phyloP scores from a whole-genome alignment of 2,113 vertebrate species.

The Mohoua ochrocephala region DNA sequence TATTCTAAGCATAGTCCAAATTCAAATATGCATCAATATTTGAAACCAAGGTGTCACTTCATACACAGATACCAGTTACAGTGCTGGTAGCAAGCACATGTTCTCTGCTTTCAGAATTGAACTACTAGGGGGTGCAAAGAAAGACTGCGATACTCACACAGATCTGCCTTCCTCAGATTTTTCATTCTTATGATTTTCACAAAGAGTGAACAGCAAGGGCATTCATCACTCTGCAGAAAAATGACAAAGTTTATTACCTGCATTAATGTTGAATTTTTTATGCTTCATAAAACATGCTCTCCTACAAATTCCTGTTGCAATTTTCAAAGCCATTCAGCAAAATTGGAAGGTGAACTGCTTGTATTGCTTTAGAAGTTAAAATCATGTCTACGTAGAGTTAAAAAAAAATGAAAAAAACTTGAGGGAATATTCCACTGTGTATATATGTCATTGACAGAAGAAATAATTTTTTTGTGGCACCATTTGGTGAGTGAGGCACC shows the following conservation, averaged over 20 bases:
- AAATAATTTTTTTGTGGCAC: neutral
- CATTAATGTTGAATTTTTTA: neutral
- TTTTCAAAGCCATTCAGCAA: neutral
- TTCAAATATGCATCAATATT: neutral
- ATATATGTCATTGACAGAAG: neutral
- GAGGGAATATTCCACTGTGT: neutral
- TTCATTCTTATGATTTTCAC: slow-evolving; percentile 54
- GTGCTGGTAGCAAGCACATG: neutral
- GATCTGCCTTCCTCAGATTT: slow-evolving; percentile 49
- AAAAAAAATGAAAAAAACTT: neutral
- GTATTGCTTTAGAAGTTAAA: neutral
- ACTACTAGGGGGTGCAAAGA: neutral
- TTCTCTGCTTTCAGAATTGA: neutral
- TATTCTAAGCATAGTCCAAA: neutral
- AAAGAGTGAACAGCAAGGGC: neutral
- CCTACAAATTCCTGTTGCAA: neutral
- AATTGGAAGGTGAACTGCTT: neutral
- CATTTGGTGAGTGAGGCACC: neutral
- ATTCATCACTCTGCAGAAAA: slow-evolving; percentile 43
- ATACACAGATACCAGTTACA: neutral
- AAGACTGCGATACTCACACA: slow-evolving; percentile 1
- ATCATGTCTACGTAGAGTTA: rapidly evolving
- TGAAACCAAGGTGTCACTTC: neutral
- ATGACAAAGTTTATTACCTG: neutral
- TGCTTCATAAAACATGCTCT: neutral